Base-by-base conservation (phyloP, 1,140 invertebrate species). In the Lasaia peninsularis region DNA sequence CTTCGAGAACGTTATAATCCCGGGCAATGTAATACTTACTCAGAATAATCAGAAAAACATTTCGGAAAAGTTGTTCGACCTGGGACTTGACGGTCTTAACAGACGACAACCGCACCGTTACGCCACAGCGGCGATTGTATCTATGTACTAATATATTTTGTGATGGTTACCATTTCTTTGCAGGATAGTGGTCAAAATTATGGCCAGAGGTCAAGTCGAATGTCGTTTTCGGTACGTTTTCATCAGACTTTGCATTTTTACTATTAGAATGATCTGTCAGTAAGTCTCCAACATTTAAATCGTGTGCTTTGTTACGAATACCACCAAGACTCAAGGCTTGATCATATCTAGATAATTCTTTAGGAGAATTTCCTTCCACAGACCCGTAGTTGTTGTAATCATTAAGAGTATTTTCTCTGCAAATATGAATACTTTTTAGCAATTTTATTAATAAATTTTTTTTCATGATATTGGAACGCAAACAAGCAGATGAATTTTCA, bases 101-200 rank as follows among this genome's bases (percentile, higher is more conserved):
- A n/a, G n/a, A n/a, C n/a, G n/a, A n/a, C n/a, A n/a, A n/a, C n/a
- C n/a, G n/a, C n/a, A n/a, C n/a, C n/a, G n/a, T n/a, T n/a, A n/a
- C n/a, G n/a, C n/a, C n/a, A n/a, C n/a, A n/a, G n/a, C n/a, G n/a
- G n/a, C n/a, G n/a, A n/a, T n/a, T n/a, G n/a, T n/a, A n/a, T n/a
- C n/a, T n/a, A n/a, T n/a, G n/a, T n/a, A n/a, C n/a, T n/a, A n/a
- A n/a, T n/a, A n/a, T n/a, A n/a, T n/a, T n/a, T n/a, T n/a, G n/a
- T n/a, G n/a, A n/a, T n/a, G n/a, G 53, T 67, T 65, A 68, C 66
- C 62, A 68, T 62, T 68, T 68, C 21, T 58, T 58, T 21, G 51
- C 6, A 16, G 40, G 40, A 11, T 20, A 48, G 20, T 48, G 18
- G 8, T 48, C 40, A 9, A 21, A 4, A 48, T 48, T 48, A 6